A percentile compares a stretch with the other conserved stretches of the same genome.
Conservation (phyloP, 2,113 vertebrate species). For the Bungarus multicinctus region DNA sequence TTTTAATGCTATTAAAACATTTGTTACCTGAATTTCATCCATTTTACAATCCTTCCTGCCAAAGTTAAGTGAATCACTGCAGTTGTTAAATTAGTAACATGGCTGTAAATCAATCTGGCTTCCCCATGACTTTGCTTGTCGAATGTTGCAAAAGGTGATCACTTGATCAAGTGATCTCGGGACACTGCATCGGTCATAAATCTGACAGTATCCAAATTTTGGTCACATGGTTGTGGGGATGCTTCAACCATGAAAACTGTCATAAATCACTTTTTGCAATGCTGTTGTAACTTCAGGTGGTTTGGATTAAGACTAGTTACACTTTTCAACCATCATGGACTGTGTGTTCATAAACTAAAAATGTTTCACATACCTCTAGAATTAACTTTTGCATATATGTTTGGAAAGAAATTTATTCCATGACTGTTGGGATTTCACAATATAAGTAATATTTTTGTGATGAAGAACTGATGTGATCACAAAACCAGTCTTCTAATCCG, state of each 20-base stretch:
- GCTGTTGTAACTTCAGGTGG: neutral
- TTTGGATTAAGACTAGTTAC: neutral
- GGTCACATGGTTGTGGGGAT: neutral
- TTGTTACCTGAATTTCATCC: no score
- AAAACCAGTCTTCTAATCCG: neutral
- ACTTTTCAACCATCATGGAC: no score
- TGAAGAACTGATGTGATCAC: neutral
- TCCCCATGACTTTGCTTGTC: no score
- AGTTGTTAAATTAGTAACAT: no score
- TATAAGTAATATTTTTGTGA: neutral
- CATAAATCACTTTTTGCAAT: neutral
- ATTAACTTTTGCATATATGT: neutral
- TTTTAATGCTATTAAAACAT: no score
- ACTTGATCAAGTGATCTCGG: no score
- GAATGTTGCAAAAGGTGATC: no score
- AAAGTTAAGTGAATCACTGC: no score
- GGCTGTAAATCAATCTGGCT: neutral
- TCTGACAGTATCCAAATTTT: neutral
- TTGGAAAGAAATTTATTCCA: neutral
- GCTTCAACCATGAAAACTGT: no score
- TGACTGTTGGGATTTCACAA: neutral
- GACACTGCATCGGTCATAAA: neutral
- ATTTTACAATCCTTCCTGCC: no score
- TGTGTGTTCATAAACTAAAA: no score
- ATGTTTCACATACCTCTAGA: no score